Evolutionary conservation across 2,797 vertebrate species (phyloP).

Genomic region (Emydoidea blandingii): DNA sequence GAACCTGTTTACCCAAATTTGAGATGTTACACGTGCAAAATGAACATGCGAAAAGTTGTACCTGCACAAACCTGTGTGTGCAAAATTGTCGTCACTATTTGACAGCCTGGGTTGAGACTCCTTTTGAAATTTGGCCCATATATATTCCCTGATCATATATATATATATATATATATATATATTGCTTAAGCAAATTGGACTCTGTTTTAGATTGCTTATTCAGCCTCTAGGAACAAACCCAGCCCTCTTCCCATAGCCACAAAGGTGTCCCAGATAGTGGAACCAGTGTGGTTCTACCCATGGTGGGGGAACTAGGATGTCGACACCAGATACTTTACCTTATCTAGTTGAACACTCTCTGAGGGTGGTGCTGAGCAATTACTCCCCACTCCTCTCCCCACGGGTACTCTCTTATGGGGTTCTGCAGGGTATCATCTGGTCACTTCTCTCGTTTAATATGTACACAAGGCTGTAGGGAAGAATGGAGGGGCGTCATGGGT

Average conservation of each 20-base stretch:
- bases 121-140: not conserved
- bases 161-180: not conserved
- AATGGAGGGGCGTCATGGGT: not conserved
- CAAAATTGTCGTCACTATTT: not conserved
- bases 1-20: not conserved
- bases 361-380: not conserved
- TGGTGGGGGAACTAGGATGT: not conserved
- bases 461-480: not conserved
- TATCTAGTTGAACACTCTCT: not conserved
- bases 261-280: not conserved
- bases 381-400: not conserved
- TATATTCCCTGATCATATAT: not conserved
- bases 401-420: not conserved
- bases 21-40: not conserved
- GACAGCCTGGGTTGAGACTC: not conserved
- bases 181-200: not conserved
- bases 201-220: accelerated
- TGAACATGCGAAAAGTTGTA: not conserved
- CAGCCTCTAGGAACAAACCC: not conserved
- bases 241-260: not conserved
- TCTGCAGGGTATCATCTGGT: not conserved
- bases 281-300: not conserved
- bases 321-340: not conserved
- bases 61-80: not conserved
- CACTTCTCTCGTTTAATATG: not conserved